These are phyloP conservation scores for Paraplagusia blochii DNA, from an alignment of 2,113 vertebrate species.

Conservation along the genomic window DNA sequence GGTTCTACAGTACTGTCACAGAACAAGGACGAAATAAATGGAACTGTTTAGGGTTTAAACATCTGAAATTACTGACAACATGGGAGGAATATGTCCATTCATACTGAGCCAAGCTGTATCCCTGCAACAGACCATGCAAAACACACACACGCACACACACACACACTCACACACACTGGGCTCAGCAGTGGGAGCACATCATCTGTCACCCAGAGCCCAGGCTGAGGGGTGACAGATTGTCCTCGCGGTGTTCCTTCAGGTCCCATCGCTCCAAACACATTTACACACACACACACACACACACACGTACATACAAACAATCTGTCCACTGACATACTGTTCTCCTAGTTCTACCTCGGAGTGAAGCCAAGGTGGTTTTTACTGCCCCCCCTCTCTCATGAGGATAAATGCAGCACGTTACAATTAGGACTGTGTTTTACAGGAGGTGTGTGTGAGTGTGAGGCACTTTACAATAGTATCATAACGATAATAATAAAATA, in stretches of 20 bases:
- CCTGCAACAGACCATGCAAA: constrained; percentile 17
- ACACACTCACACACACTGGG: constrained; percentile 34
- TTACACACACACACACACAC: constrained; percentile 22
- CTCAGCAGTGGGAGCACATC: constrained; percentile 70
- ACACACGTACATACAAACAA: constrained; percentile 33
- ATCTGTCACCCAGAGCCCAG: constrained; percentile 74
- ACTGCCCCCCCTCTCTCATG: constrained; percentile 35
- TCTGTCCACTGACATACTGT: constrained; percentile 54
- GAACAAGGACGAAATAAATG: background rate
- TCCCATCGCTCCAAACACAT: constrained; percentile 62
- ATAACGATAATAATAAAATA: too few relatives aligned
- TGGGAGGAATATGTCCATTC: constrained; percentile 45
- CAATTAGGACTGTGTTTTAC: constrained; percentile 9
- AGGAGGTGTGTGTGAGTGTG: constrained; percentile 5
- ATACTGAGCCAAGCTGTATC: constrained; percentile 40
- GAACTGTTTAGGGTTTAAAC: constrained; percentile 12
- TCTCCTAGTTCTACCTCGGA: constrained; percentile 49
- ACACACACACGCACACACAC: constrained; percentile 13
- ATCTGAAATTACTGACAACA: constrained; percentile 35
- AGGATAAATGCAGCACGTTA: constrained; percentile 16
- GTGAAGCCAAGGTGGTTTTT: constrained; percentile 20
- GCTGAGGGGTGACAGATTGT: constrained; percentile 74
- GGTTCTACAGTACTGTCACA: too few relatives aligned
- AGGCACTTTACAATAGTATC: too few relatives aligned
- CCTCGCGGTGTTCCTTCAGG: constrained; percentile 65